These are phyloP conservation scores for Halisarca cf. caerulea DNA, from an alignment of 37 sponge, comb jelly and placozoan genomes.

Conservation along the genomic window DNA sequence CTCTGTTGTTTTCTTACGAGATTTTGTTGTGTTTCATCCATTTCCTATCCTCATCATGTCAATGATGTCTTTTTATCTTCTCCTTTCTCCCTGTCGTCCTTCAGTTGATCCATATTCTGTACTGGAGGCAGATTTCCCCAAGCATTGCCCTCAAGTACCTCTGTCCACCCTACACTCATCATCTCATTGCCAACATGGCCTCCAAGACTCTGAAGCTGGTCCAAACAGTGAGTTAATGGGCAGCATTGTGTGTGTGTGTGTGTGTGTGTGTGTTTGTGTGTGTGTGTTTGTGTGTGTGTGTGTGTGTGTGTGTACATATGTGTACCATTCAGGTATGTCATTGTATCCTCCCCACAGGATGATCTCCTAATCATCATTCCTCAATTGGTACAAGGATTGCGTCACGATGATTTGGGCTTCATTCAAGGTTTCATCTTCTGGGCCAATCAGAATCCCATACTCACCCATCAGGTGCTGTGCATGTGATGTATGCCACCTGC, in stretches of 20 bases:
- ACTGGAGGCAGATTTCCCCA: constrained; percentile 75
- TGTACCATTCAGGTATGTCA: no score
- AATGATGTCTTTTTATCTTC: background rate
- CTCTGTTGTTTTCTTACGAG: no score
- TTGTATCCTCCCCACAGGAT: constrained; percentile 41
- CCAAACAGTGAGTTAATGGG: constrained; percentile 62
- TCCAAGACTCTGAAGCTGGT: constrained; percentile 62
- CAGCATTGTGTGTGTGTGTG: no score
- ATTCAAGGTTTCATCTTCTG: constrained; percentile 21
- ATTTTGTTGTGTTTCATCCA: no score
- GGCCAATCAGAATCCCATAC: constrained; percentile 9
- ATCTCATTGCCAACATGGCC: constrained; percentile 81
- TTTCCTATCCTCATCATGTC: background rate
- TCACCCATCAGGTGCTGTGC: constrained; percentile 10
- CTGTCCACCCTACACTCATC: constrained; percentile 63
- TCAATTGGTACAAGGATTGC: constrained; percentile 90
- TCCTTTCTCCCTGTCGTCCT: background rate
- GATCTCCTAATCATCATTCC: constrained; percentile 88
- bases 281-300: no score
- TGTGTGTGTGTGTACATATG: no score
- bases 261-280: no score
- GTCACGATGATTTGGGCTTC: constrained; percentile 76
- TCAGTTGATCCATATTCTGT: constrained; percentile 79
- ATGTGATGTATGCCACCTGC: background rate
- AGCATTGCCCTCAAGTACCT: constrained; percentile 70